Base-by-base conservation (phyloP, 2,113 vertebrate genomes). In the Callocephalon fimbriatum region DNA sequence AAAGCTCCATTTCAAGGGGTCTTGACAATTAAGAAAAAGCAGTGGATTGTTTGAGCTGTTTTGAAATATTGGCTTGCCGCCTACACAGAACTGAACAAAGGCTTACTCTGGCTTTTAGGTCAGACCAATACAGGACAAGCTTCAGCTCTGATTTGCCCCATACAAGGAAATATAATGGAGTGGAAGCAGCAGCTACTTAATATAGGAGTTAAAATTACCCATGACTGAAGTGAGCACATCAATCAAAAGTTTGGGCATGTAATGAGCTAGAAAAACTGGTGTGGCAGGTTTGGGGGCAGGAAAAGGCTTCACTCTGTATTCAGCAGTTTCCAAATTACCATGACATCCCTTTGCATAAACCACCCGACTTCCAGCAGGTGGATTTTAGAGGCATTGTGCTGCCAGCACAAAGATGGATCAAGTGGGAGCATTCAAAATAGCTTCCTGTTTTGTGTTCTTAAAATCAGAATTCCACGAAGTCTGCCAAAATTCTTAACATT, bases 201-300 rank as follows among this genome's bases (percentile, higher is more conserved):
- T 99, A 99, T 98, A 99, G 98, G 97, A 98, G 98, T 97, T 98
- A 98, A 99, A 99, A 99, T 99, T 99, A 99, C 98, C 99, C 98
- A 98, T 98, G 98, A 99, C 98, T 98, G 98, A 98, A 98, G 98
- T 97, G 97, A 98, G 97, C 97, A 98, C 98, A 99, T 99, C 99
- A 99, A 99, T 99, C 99, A 99, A 98, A 98, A 98, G 96, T 98
- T 97, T 98, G 98, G 98, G 97, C 98, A 98, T 98, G 98, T 98
- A 98, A 98, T 98, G 96, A 98, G 96, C 91, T 96, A 96, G 96
- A 97, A 98, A 96, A 98, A 97, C 96, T 95, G 95, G 97, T 97
- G 92, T 97, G 98, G 96, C 97, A 97, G 97, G 97, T 95, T 97
- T 95, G 90, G 96, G 97, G 95, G 97, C 95, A 98, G 98, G 97